Evolutionary conservation across 2,888 invertebrate genomes (phyloP).

Genomic region (Andricus quercusramuli): DNA sequence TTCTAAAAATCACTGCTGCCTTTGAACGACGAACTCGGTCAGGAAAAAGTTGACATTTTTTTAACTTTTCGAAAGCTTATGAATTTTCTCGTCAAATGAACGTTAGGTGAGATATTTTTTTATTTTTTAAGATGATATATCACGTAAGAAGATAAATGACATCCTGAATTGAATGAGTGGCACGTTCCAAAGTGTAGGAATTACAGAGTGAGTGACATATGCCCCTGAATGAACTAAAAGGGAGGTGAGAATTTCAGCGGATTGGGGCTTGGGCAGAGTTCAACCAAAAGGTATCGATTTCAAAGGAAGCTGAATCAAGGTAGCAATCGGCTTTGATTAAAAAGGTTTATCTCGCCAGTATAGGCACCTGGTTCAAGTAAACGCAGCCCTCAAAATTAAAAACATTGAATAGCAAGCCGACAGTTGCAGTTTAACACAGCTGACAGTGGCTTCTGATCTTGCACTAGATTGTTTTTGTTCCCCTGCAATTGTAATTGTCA

Average conservation of each 20-base stretch:
- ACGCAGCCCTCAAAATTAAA: background rate
- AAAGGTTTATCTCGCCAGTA: constrained; percentile 2
- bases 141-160: background rate
- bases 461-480: constrained; percentile 1
- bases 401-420: background rate
- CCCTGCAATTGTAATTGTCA: constrained; percentile 13
- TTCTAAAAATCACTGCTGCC: too few relatives aligned
- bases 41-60: too few relatives aligned
- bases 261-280: background rate
- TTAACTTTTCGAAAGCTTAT: too few relatives aligned
- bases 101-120: too few relatives aligned
- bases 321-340: constrained; percentile 22
- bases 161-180: background rate
- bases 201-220: constrained; percentile 11
- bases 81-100: too few relatives aligned
- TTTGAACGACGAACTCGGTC: too few relatives aligned
- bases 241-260: background rate
- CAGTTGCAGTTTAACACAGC: constrained; percentile 16
- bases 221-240: background rate
- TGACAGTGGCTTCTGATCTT: constrained; percentile 9
- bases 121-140: too few relatives aligned
- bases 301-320: constrained; percentile 5
- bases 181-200: background rate
- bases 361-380: constrained; percentile 14
- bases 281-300: constrained; percentile 14